Evolutionary conservation across 2,888 invertebrate species (phyloP), one percentile per base, ranked within the genome.

Genomic region (Parasteatoda lunata): DNA sequence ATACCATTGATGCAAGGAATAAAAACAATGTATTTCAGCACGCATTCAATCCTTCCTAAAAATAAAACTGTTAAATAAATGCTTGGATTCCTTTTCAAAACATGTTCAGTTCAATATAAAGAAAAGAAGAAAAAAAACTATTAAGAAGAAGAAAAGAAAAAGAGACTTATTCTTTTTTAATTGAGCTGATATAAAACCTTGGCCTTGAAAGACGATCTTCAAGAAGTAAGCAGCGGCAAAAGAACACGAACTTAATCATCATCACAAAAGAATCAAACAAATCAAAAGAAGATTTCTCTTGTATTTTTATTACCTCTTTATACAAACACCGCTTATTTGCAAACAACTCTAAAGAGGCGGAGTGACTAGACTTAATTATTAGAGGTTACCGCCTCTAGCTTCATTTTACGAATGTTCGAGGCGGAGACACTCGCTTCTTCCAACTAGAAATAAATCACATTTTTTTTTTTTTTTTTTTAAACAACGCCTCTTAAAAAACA

Each of bases 331-430:
- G 85, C 77, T 79, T 85, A 85, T 87, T 87, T 87, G 81, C 86
- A 87, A 82, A 87, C 86, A 87, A 87, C 81, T 87, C 73, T 13
- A 68, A 69, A 77, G 76, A 77, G 86, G 86, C 81, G 86, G 81
- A 51, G 59, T 73, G 45, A 78, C 66, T 64, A 77, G 77, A 81
- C 86, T 85, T 85, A 85, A 85, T 87, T 87, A 87, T 87, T 84
- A 84, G 70, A 77, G 81, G 30, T 30, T 73, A 64, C 86, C 86
- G 81, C 86, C 86, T 65, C 72, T 73, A 72, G 81, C 81, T 30
- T 52, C 59, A 72, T 65, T 76, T 76, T 68, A 54, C 54, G 77
- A 66, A 81, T 87, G 81, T 76, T 66, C 77, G 71, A 77, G 85
- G 85, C 80, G 85, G 85, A 59, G 85, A 64, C 77, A 81, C 81